A percentile compares a stretch with the other conserved stretches of the same genome.
phyloP scores from a whole-genome alignment of 2,113 vertebrate species.

The Ranitomeya imitator region DNA sequence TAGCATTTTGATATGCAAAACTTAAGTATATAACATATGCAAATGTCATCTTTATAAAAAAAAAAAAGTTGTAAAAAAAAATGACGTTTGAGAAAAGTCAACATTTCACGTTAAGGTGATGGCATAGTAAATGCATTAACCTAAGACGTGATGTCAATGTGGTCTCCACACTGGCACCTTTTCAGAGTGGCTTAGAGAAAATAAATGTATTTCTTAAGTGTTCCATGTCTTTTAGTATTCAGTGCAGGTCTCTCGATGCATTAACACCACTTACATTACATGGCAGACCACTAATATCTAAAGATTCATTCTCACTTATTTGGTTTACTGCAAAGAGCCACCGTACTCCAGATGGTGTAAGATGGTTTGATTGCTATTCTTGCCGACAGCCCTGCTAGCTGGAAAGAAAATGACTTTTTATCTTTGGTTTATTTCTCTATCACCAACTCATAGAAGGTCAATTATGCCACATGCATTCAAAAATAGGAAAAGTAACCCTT shows the following conservation, averaged over 20 bases:
- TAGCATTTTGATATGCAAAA: neutral
- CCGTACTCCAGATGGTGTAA: slow-evolving; percentile 41
- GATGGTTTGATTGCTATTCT: slow-evolving; percentile 47
- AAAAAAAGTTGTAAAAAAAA: neutral
- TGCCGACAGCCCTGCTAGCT: slow-evolving; percentile 30
- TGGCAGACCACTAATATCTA: slow-evolving; percentile 46
- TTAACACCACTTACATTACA: slow-evolving; percentile 50
- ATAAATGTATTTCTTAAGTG: neutral
- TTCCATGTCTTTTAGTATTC: slow-evolving; percentile 27
- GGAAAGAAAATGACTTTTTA: slow-evolving; percentile 54
- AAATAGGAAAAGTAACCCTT: slow-evolving; percentile 35
- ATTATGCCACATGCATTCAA: slow-evolving; percentile 38
- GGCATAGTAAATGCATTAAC: neutral
- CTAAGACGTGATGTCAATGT: slow-evolving; percentile 17
- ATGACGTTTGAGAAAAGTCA: neutral
- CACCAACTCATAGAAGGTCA: slow-evolving; percentile 34
- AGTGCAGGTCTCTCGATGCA: slow-evolving; percentile 20
- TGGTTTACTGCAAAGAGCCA: slow-evolving; percentile 42
- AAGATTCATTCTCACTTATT: slow-evolving; percentile 49
- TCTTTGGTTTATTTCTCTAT: slow-evolving; percentile 45
- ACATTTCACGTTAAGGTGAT: neutral
- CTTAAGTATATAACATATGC: neutral
- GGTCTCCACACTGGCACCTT: neutral
- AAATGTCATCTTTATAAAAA: neutral
- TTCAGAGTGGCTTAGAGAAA: neutral